A percentile compares a stretch with the other conserved stretches of the same genome.
phyloP scores from a whole-genome alignment of 1,140 invertebrate species.

The Delia radicum region DNA sequence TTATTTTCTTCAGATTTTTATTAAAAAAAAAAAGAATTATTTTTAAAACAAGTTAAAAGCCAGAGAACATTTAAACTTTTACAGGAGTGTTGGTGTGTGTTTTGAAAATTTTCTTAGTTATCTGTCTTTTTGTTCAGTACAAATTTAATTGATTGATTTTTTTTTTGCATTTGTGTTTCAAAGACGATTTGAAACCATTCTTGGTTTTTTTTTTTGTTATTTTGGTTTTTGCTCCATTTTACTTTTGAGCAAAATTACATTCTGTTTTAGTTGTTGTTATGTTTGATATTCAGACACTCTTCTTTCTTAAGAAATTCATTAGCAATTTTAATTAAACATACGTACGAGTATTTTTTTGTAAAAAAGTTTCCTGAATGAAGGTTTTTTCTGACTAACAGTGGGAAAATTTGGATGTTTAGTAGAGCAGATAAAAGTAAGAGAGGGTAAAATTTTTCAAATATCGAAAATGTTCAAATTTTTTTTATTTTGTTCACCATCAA shows the following conservation, averaged over 20 bases:
- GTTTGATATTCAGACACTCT: neutral
- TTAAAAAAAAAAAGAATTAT: neutral
- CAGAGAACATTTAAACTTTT: neutral
- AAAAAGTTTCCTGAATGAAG: no score
- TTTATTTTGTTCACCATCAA: no score
- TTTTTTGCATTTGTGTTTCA: neutral
- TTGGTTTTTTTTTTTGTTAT: neutral
- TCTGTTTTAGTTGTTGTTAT: neutral
- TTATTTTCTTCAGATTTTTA: no score
- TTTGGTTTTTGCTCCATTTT: slow-evolving; percentile 12
- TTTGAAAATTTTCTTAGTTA: neutral
- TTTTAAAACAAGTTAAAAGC: neutral
- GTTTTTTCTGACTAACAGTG: no score
- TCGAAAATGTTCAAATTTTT: no score
- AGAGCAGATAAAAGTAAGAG: no score
- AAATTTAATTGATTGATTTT: slow-evolving; percentile 24
- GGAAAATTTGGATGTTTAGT: no score
- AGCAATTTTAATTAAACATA: slow-evolving; percentile 10
- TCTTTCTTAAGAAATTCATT: slow-evolving; percentile 14
- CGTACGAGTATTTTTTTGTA: neutral
- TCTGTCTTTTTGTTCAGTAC: slow-evolving; percentile 2
- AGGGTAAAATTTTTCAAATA: no score
- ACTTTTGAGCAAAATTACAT: neutral
- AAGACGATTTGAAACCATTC: neutral
- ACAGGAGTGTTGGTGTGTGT: neutral